Percentiles rank a stretch among this genome's conserved stretches.
phyloP scores from a whole-genome alignment of 30 jellyfish, hydroid and myxozoan species.

The Phacellophora camtschatica region DNA sequence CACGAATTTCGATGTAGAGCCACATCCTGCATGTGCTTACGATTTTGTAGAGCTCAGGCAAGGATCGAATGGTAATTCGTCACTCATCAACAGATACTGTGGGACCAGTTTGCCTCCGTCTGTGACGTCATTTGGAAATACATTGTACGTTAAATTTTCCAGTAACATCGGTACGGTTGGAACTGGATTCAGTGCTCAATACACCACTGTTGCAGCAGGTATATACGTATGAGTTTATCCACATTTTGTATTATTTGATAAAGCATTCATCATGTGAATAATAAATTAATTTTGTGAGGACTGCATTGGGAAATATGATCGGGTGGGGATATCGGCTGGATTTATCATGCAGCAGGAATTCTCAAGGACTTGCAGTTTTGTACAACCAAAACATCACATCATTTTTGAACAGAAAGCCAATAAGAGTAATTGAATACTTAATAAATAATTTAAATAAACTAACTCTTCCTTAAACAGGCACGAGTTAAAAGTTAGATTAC shows the following conservation, averaged over 20 bases:
- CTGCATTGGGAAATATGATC: too few species aligned
- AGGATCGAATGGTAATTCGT: conserved; percentile 11
- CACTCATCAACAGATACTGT: conserved; percentile 38
- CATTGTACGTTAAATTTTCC: conserved; percentile 33
- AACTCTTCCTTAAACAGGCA: too few species aligned
- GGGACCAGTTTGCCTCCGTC: conserved; percentile 57
- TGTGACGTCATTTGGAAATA: conserved; percentile 61
- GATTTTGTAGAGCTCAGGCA: conserved; percentile 74
- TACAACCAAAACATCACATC: too few species aligned
- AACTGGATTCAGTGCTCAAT: conserved; percentile 64
- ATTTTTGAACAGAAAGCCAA: too few species aligned
- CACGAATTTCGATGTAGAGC: conserved; percentile 54
- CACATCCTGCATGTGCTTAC: conserved; percentile 31
- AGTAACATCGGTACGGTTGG: conserved; percentile 38
- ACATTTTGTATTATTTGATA: too few species aligned
- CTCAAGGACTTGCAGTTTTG: too few species aligned
- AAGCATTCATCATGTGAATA: background rate
- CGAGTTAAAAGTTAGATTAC: too few species aligned
- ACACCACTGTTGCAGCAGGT: conserved; percentile 67
- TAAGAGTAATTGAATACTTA: too few species aligned
- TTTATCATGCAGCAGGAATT: too few species aligned
- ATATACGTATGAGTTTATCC: background rate
- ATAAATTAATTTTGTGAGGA: too few species aligned
- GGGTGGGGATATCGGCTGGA: too few species aligned
- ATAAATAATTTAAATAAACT: too few species aligned